Percentiles rank a stretch among this genome's conserved stretches.
These are phyloP conservation scores for Lasaia peninsularis DNA, from an alignment of 1,140 invertebrate species.

Conservation along the genomic window DNA sequence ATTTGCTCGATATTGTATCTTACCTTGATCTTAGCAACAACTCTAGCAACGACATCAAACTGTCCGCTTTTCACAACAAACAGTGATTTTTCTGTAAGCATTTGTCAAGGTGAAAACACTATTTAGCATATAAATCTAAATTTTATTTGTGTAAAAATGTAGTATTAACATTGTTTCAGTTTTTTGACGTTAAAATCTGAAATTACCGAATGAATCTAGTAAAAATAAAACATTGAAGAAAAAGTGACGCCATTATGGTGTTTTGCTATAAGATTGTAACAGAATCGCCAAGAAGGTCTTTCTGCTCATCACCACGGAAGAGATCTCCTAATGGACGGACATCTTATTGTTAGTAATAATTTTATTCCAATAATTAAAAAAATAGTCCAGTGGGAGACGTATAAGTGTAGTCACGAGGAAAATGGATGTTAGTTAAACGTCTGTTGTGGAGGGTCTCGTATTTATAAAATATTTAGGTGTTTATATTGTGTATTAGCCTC, in stretches of 20 bases:
- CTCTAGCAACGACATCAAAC: not conserved
- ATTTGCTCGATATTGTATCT: slow-evolving; percentile 33
- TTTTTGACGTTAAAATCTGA: not conserved
- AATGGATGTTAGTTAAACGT: too few species aligned
- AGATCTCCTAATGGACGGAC: slow-evolving; percentile 18
- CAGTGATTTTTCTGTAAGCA: not conserved
- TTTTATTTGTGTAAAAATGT: not conserved
- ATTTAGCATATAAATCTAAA: not conserved
- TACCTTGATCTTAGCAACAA: slow-evolving; percentile 25
- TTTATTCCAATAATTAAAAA: too few species aligned
- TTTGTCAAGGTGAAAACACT: slow-evolving; percentile 1
- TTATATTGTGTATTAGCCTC: too few species aligned
- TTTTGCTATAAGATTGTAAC: slow-evolving; percentile 71
- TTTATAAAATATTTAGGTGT: too few species aligned
- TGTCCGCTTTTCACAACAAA: not conserved
- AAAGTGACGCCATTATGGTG: slow-evolving; percentile 49
- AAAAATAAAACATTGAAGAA: slow-evolving; percentile 24
- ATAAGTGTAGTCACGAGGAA: too few species aligned
- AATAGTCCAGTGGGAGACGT: too few species aligned
- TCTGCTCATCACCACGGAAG: slow-evolving; percentile 43
- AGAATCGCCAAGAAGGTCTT: slow-evolving; percentile 45
- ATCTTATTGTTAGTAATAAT: not conserved
- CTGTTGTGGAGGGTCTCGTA: too few species aligned
- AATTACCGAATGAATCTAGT: too few species aligned
- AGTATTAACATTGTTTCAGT: not conserved